These are phyloP conservation scores for Barbus barbus DNA, from an alignment of 2,113 vertebrate genomes.

Conservation along the genomic window DNA sequence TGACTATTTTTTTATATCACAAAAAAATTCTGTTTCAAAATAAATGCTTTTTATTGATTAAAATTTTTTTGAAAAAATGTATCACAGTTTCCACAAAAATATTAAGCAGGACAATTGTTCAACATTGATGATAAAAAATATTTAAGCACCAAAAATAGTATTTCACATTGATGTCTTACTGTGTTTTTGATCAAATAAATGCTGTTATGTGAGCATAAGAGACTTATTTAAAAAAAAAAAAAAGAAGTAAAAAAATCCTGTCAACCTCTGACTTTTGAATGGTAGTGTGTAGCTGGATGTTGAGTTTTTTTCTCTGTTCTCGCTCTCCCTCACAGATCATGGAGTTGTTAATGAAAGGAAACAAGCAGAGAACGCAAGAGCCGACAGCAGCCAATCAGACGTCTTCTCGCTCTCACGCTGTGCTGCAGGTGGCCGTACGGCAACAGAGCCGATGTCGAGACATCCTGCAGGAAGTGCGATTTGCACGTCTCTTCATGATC, in stretches of 20 bases:
- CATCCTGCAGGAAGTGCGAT: constrained; percentile 82
- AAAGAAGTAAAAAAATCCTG: too few species aligned
- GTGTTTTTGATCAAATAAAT: too few species aligned
- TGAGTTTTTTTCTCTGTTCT: too few species aligned
- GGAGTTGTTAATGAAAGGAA: constrained; percentile 87
- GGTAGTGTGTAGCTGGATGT: background rate
- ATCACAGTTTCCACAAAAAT: background rate
- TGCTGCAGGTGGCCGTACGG: constrained; percentile 87
- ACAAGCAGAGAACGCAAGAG: constrained; percentile 89
- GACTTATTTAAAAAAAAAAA: too few species aligned
- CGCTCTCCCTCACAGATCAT: constrained; percentile 78
- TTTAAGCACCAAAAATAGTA: too few species aligned
- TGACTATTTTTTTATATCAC: too few species aligned
- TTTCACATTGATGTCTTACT: too few species aligned
- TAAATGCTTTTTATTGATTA: background rate
- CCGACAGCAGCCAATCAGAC: constrained; percentile 89
- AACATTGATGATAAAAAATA: too few species aligned
- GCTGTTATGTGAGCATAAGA: too few species aligned
- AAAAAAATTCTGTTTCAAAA: too few species aligned
- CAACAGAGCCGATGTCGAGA: constrained; percentile 80
- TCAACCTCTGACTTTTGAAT: too few species aligned
- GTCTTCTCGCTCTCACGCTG: constrained; percentile 88
- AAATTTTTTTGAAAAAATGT: background rate
- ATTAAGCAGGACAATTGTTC: background rate
- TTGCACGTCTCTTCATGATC: constrained; percentile 89